A percentile compares a stretch with the other conserved stretches of the same genome.
phyloP scores from a whole-genome alignment of 2,113 vertebrate genomes.

The Noturus placidus region DNA sequence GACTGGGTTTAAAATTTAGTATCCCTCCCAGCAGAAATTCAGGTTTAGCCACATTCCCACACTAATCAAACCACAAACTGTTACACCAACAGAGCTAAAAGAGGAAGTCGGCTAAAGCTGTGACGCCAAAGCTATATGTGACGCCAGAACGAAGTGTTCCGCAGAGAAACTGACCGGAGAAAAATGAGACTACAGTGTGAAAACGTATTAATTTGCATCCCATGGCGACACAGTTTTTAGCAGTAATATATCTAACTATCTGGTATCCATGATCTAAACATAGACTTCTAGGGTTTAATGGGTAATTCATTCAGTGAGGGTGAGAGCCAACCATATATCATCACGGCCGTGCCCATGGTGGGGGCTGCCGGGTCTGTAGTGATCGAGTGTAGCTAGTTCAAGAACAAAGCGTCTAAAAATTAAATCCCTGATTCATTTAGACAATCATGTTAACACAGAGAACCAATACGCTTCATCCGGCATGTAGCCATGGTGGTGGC shows the following conservation, averaged over 20 bases:
- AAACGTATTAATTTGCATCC: conserved; percentile 37
- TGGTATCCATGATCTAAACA: conserved; percentile 40
- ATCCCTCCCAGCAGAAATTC: neutral
- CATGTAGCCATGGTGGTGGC: neutral
- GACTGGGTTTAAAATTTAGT: neutral
- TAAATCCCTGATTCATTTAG: conserved; percentile 35
- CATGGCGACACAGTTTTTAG: conserved; percentile 35
- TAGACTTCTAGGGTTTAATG: conserved; percentile 40
- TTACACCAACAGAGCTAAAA: conserved; percentile 71
- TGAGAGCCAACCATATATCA: conserved; percentile 37
- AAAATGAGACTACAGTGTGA: conserved; percentile 1
- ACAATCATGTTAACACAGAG: conserved; percentile 17
- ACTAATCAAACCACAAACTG: conserved; percentile 77
- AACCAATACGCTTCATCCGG: neutral
- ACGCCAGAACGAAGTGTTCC: neutral
- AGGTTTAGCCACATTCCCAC: conserved; percentile 73
- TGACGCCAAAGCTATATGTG: conserved; percentile 62
- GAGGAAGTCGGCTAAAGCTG: conserved; percentile 74
- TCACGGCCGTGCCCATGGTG: conserved; percentile 32
- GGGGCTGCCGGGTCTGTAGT: conserved; percentile 12
- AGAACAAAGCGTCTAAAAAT: conserved; percentile 27
- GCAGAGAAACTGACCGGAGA: conserved; percentile 4
- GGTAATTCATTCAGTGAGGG: conserved; percentile 41
- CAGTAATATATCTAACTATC: conserved; percentile 39
- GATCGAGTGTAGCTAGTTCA: conserved; percentile 27